Base-by-base conservation (phyloP, 30 jellyfish, hydroid and myxozoan genomes). In the Aurelia sp. region DNA sequence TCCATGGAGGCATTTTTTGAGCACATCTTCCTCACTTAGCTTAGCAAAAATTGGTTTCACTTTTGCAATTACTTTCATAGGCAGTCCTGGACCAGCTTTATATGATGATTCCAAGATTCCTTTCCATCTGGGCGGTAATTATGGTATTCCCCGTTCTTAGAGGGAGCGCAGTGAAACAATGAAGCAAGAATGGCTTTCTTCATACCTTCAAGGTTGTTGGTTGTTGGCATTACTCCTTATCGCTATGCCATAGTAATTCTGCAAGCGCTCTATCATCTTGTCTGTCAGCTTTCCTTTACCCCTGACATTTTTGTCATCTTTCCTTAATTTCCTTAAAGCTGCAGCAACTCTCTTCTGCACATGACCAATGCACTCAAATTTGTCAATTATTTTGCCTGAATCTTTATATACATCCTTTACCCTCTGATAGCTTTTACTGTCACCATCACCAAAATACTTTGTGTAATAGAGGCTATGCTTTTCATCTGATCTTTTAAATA, bases 41-140 rank as follows among this genome's bases (percentile, higher is more conserved):
- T 35, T 62, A 11, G 73, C 4, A 62, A 20, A 62, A 11, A 62
- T 20, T 62, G 73, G 73, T 40, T 62, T 62, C 73, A 62, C 3
- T 3, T 11, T 11, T 11, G 20, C 30, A 13, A 62, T 6, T 12
- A 62, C 3, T 16, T 16, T 11, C 44, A 62, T 13, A 1, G 73
- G 73, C 30, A 62, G 27, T 62, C 73, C 73, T 11, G 22, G 15
- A 7, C 78, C 78, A 21, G 78, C 22, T 58, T 67, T 67, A 40
- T 7, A 67, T 67, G 55, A 2, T 15, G 16, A 15, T 60, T 2
- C 78, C 78, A 67, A 11, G 59, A n/a, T 20, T 67, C 59, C 12
- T 0, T 21, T 11, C 73, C 73, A 62, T n/a, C 73, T 11, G 73
- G 73, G 22, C 73, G 4, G 73, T 4, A 62, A 19, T 13, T 62